Evolutionary conservation across 1,140 invertebrate species (phyloP).

Genomic region (Micrasema longulum): DNA sequence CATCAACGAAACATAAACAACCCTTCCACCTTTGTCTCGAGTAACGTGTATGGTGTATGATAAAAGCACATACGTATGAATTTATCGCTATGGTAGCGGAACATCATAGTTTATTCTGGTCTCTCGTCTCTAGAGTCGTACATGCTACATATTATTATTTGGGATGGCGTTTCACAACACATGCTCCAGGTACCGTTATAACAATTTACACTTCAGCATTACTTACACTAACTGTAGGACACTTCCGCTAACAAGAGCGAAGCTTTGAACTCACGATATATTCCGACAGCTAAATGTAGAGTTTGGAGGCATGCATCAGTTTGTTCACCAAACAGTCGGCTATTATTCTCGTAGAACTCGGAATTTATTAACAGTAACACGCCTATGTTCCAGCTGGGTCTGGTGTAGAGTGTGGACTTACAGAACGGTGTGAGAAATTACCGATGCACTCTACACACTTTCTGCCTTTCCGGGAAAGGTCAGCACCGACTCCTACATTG

Average conservation of each 20-base stretch:
- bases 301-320: slow-evolving; percentile 36
- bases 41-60: no score
- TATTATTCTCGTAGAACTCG: slow-evolving; percentile 27
- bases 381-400: slow-evolving; percentile 17
- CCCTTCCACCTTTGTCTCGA: no score
- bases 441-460: slow-evolving; percentile 5
- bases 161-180: slow-evolving; percentile 22
- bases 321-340: slow-evolving; percentile 35
- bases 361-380: slow-evolving; percentile 33
- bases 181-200: slow-evolving; percentile 25
- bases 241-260: slow-evolving; percentile 36
- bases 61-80: no score
- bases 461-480: no score
- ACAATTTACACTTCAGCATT: slow-evolving; percentile 32
- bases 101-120: no score
- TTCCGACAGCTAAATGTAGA: slow-evolving; percentile 28
- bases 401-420: neutral
- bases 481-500: no score
- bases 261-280: slow-evolving; percentile 30
- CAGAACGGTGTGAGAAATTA: slow-evolving; percentile 24
- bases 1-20: no score
- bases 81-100: no score
- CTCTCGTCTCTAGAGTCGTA: no score
- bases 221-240: no score
- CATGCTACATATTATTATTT: neutral